Conservation (phyloP, 92 coral and sea anemone genomes). For the Scolanthus callimorphus region DNA sequence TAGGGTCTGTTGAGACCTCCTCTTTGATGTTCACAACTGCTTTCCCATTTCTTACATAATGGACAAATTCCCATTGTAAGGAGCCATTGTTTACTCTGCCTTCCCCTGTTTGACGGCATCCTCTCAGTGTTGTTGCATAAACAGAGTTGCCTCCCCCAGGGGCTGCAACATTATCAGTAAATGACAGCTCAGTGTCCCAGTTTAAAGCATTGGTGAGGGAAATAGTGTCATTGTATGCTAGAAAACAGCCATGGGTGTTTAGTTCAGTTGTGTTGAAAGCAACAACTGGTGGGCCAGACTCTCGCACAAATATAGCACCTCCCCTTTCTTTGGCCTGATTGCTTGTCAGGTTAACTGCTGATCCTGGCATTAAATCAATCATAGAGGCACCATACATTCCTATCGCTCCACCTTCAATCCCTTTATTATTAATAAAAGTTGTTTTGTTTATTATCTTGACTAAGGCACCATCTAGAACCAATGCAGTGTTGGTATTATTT, state of each 20-base stretch:
- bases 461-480: slow-evolving; percentile 74
- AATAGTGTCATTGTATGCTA: slow-evolving; percentile 41
- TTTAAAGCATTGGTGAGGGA: slow-evolving; percentile 15
- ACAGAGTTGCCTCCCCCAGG: slow-evolving; percentile 71
- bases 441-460: slow-evolving; percentile 45
- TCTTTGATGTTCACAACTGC: slow-evolving; percentile 12
- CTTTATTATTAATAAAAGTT: slow-evolving; percentile 61
- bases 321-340: slow-evolving; percentile 68
- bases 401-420: slow-evolving; percentile 83
- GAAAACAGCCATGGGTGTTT: slow-evolving; percentile 69
- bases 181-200: slow-evolving; percentile 61
- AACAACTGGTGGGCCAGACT: slow-evolving; percentile 79
- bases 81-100: slow-evolving; percentile 54
- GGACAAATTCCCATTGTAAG: slow-evolving; percentile 60
- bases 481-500: slow-evolving; percentile 63
- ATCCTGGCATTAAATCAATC: slow-evolving; percentile 58
- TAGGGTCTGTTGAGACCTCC: slow-evolving; percentile 83
- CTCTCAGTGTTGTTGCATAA: slow-evolving; percentile 81
- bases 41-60: slow-evolving; percentile 26
- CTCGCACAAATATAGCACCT: slow-evolving; percentile 78
- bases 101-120: slow-evolving; percentile 67
- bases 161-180: slow-evolving; percentile 57
- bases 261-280: slow-evolving; percentile 84
- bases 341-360: slow-evolving; percentile 42
- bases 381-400: slow-evolving; percentile 79